Conservation (phyloP, 1,140 invertebrate species). For the Doryteuthis pealeii region DNA sequence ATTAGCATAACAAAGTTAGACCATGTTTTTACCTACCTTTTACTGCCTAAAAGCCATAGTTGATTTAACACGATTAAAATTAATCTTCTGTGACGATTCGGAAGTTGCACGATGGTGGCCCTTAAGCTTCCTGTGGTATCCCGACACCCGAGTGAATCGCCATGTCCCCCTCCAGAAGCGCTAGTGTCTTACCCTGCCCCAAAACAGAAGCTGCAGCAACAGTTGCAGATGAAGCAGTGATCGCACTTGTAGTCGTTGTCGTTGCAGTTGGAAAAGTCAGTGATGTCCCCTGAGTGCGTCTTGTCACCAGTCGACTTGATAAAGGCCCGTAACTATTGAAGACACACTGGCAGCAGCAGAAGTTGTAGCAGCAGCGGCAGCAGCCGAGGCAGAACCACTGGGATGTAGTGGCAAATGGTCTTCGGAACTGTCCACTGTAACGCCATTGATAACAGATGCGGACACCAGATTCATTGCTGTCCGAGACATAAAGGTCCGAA, state of each 20-base stretch:
- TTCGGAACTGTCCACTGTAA: slow-evolving; percentile 46
- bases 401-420: slow-evolving; percentile 24
- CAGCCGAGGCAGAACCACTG: not conserved
- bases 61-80: not conserved
- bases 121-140: not conserved
- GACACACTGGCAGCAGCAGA: not conserved
- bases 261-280: too few relatives aligned
- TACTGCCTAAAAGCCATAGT: slow-evolving; percentile 6
- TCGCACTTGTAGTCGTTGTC: too few relatives aligned
- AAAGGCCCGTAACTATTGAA: not conserved
- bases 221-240: too few relatives aligned
- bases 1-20: too few relatives aligned
- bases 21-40: not conserved
- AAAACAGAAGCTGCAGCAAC: not conserved
- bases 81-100: too few relatives aligned
- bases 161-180: not conserved
- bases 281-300: not conserved
- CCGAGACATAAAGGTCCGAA: not conserved
- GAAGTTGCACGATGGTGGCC: not conserved
- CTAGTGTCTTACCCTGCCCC: not conserved
- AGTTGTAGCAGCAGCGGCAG: too few relatives aligned
- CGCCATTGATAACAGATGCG: slow-evolving; percentile 53
- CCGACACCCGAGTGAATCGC: not conserved
- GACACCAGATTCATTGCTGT: slow-evolving; percentile 24
- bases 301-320: not conserved